Evolutionary conservation across 2,113 vertebrate genomes (phyloP).

Genomic region (Drymodes brunneopygia): DNA sequence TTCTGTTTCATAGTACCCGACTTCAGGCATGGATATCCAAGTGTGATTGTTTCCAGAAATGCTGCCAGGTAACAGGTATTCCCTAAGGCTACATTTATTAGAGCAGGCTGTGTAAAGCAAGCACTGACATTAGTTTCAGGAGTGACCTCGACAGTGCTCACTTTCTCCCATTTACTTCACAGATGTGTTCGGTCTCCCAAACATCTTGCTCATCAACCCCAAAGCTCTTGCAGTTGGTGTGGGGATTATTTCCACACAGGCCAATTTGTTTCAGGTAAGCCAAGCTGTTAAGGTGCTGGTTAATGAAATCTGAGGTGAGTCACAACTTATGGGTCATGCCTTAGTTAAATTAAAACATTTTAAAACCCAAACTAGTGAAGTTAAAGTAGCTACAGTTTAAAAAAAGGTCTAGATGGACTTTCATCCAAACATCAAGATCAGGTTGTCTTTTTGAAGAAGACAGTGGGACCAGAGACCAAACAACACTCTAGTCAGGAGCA

Average conservation of each 20-base stretch:
- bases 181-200: neutral
- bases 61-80: neutral
- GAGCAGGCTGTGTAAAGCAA: neutral
- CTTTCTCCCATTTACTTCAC: neutral
- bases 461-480: neutral
- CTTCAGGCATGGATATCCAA: neutral
- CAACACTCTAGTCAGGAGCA: neutral
- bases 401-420: neutral
- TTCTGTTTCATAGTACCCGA: neutral
- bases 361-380: neutral
- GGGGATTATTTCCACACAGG: neutral
- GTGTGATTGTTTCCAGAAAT: neutral
- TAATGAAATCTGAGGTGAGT: neutral
- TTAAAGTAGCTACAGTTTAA: neutral
- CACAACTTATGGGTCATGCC: neutral
- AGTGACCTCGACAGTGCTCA: accelerated
- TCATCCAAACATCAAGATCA: neutral
- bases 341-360: neutral
- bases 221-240: neutral
- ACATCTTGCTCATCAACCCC: neutral
- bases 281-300: neutral
- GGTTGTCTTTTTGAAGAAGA: neutral
- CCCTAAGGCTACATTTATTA: neutral
- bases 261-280: neutral
- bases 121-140: neutral